phyloP scores from a whole-genome alignment of 2,113 vertebrate genomes.

The Cardinalis cardinalis region DNA sequence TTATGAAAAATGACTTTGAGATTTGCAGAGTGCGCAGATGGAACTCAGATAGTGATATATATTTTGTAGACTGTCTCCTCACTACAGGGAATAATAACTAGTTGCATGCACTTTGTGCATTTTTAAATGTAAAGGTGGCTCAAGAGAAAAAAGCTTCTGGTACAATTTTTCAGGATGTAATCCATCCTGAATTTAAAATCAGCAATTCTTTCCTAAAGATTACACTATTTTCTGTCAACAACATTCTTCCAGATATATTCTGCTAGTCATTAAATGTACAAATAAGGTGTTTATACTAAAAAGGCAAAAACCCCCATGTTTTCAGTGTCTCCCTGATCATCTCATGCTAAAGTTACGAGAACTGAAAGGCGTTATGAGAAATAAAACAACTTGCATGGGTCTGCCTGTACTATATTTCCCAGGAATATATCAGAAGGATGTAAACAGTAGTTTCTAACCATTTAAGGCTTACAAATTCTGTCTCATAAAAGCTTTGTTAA shows the following conservation, averaged over 20 bases:
- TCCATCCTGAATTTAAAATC: not conserved
- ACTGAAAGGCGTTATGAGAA: not conserved
- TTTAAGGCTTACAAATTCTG: slow-evolving; percentile 47
- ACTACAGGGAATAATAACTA: not conserved
- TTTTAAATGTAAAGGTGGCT: not conserved
- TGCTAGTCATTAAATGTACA: not conserved
- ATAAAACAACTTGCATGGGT: not conserved
- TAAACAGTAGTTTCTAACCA: slow-evolving; percentile 29
- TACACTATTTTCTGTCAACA: not conserved
- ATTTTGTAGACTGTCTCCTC: not conserved
- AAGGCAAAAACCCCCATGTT: not conserved
- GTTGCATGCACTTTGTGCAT: not conserved
- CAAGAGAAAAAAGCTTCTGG: not conserved
- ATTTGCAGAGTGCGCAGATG: not conserved
- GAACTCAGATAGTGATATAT: not conserved
- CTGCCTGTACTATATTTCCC: not conserved
- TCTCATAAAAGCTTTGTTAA: slow-evolving; percentile 63
- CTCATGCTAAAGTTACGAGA: not conserved
- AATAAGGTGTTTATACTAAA: not conserved
- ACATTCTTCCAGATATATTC: not conserved
- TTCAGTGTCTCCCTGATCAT: not conserved
- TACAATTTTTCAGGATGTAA: not conserved
- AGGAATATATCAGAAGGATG: not conserved
- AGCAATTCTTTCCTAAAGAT: not conserved
- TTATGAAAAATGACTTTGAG: not conserved